Percentiles rank a stretch among this genome's conserved stretches.
Conservation (phyloP, 1,140 invertebrate genomes). For the Hypothenemus hampei region DNA sequence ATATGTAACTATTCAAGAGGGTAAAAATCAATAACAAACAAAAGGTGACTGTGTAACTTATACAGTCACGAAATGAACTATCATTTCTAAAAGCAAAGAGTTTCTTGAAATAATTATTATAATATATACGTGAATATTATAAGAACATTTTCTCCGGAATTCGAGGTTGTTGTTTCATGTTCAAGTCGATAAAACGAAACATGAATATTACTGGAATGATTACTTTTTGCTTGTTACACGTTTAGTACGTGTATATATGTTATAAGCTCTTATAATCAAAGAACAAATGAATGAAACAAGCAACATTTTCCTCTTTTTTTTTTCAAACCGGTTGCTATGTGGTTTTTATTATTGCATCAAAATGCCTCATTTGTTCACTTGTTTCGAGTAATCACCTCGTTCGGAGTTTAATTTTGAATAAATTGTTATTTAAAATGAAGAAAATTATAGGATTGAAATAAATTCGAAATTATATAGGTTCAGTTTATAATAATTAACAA, state of each 20-base stretch:
- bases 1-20: too few species aligned
- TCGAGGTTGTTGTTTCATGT: conserved; percentile 15
- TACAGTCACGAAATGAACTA: too few species aligned
- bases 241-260: conserved; percentile 18
- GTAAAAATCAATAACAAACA: too few species aligned
- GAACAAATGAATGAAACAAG: conserved; percentile 13
- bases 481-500: too few species aligned
- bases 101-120: too few species aligned
- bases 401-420: not conserved
- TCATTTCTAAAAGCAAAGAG: too few species aligned
- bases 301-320: conserved; percentile 8
- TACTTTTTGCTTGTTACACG: conserved; percentile 22
- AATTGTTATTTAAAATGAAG: too few species aligned
- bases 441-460: too few species aligned
- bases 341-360: conserved; percentile 14
- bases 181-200: conserved; percentile 18
- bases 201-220: conserved; percentile 21
- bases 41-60: too few species aligned
- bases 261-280: conserved; percentile 1
- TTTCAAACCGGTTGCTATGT: conserved; percentile 12
- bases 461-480: too few species aligned
- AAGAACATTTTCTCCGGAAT: conserved; percentile 16
- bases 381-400: conserved; percentile 1
- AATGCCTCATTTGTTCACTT: conserved; percentile 13
- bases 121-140: conserved; percentile 12